Base-by-base conservation (phyloP, 2,113 vertebrate species). In the Verasper variegatus region DNA sequence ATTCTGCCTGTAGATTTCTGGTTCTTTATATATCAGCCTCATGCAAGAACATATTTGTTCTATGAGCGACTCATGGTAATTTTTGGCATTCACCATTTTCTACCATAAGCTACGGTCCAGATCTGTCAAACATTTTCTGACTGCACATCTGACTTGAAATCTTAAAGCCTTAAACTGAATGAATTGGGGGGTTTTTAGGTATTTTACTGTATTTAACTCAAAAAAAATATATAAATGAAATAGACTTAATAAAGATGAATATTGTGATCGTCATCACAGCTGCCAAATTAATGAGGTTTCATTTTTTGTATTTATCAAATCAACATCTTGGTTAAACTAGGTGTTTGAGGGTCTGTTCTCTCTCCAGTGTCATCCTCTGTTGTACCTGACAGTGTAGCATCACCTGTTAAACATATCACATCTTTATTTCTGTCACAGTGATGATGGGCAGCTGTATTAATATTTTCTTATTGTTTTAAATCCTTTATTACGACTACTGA, bases 141-240 rank as follows among this genome's bases (percentile, higher is more conserved):
- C 52, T 14, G 14, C 15, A 26, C 8, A 1, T 61, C 60, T 62
- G n/a, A 72, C 35, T 62, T 3, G 24, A 55, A 60, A 68, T 47
- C 42, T 42, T 31, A 62, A 68, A 62, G 60, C 40, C 40, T 63
- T 24, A 63, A 62, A 13, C n/a, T 45, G 13, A 45, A 45, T 40
- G 20, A 21, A 23, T 40, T 14, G 9, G 4, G 35, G 31, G 40
- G 21, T 11, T 10, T 62, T 63, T 42, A 24, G 12, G 3, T 24
- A 45, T 51, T 49, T 31, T 31, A 51, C 67, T 49, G 51, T 55
- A 63, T n/a, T 20, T 0, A 59, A 37, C 2, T 61, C 2, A 17
- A 69, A 76, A 68, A 76, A 76, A 31, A 68, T 47, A 23, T 77
- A 49, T 58, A 24, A 23, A 15, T 47, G 15, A 52, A 24, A 60